Base-by-base conservation (phyloP, 2,113 vertebrate species). In the Recurvirostra avosetta region DNA sequence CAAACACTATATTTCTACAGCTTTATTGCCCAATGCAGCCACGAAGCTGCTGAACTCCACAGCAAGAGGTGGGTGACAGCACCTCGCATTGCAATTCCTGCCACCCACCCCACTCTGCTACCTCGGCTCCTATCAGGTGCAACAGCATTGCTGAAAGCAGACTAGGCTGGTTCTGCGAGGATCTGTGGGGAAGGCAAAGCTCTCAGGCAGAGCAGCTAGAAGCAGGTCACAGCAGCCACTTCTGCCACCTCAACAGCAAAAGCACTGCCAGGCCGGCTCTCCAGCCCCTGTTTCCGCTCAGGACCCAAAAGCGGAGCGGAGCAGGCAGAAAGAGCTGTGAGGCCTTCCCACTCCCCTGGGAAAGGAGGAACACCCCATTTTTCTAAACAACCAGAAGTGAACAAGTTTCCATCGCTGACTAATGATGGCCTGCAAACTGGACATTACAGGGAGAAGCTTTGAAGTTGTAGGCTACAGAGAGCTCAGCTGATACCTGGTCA, bases 151-250 rank as follows among this genome's bases (percentile, higher is more conserved):
- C 91, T 38, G 73, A 40, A 59, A 77, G 87, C 95, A 94, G 19
- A 53, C 50, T 73, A 81, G 85, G 95, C 95, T 85, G 94, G 85
- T 85, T 91, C 90, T 94, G 90, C 95, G 87, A 81, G 94, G 77
- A 85, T 71, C 65, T 55, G 32, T 47, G 50, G 73, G 56, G 90
- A 88, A 96, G 93, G 61, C 87, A 92, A 50, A 87, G 88, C 68
- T 70, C 58, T n/a, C 34, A 1, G 34, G 1, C 47, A 12, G 67
- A 59, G 50, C 50, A 91, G 72, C 29, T n/a, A 45, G 83, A 61
- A 88, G 58, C 59, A 71, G 41, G 11, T 86, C 93, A 75, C 11
- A 61, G 88, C 38, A 90, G 55, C 25, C 63, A 34, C 59, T 66
- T 70, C 79, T 62, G 72, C 32, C 58, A 80, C 73, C 56, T 47